phyloP scores from a whole-genome alignment of 2,888 invertebrate species.

The Elysia crispata region DNA sequence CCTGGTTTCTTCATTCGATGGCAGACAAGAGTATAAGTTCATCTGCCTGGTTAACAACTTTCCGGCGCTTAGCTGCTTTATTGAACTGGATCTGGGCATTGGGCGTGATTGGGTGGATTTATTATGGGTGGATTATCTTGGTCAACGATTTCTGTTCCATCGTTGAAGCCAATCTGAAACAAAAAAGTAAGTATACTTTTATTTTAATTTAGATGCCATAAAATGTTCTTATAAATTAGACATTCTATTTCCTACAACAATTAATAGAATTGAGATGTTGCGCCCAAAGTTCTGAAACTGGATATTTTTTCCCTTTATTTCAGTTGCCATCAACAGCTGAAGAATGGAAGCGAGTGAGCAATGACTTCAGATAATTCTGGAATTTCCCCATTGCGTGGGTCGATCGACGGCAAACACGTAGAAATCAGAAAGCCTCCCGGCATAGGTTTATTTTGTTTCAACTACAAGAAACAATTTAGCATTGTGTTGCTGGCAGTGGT shows the following conservation, averaged over 20 bases:
- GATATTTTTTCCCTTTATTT: constrained; percentile 11
- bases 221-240: constrained; percentile 15
- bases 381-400: constrained; percentile 23
- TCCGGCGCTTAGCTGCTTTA: constrained; percentile 11
- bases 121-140: constrained; percentile 25
- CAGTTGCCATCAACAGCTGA: constrained; percentile 29
- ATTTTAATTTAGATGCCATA: constrained; percentile 25
- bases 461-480: constrained; percentile 26
- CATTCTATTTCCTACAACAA: constrained; percentile 5
- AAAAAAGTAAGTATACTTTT: background rate
- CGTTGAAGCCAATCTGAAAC: constrained; percentile 4
- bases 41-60: constrained; percentile 20
- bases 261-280: background rate
- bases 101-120: constrained; percentile 17
- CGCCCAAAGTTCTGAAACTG: constrained; percentile 12
- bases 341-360: constrained; percentile 27
- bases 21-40: constrained; percentile 26
- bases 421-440: constrained; percentile 31
- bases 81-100: constrained; percentile 21
- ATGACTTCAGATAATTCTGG: constrained; percentile 22
- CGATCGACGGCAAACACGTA: constrained; percentile 20
- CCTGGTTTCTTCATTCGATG: constrained; percentile 25
- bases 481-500: constrained; percentile 19
- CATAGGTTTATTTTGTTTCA: constrained; percentile 17
- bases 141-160: constrained; percentile 11